Conservation (phyloP, 2,797 vertebrate genomes). For the Coracias cyanogaster region DNA sequence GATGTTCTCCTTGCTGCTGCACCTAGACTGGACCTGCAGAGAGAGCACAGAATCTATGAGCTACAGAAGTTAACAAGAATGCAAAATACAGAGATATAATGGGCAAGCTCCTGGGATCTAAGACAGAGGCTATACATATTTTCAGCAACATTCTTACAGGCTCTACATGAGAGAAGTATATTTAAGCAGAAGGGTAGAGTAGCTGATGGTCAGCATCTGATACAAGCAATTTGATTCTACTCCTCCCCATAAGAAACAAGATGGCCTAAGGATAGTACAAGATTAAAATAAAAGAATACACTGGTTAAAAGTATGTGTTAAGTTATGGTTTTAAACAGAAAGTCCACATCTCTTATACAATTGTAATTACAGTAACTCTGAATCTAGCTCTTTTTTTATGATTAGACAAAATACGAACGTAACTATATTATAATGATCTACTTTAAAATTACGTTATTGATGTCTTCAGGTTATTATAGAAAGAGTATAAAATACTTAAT, state of each 20-base stretch:
- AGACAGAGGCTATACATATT: constrained; percentile 75
- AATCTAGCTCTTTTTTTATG: constrained; percentile 7
- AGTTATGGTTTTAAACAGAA: constrained; percentile 11
- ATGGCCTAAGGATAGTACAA: neutral
- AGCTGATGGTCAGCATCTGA: constrained; percentile 12
- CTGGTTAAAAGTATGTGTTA: neutral
- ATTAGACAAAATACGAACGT: constrained; percentile 28
- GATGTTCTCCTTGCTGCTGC: constrained; percentile 99
- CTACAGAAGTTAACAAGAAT: constrained; percentile 62
- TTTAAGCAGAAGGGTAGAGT: constrained; percentile 31
- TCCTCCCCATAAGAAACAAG: neutral
- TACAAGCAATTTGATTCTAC: constrained; percentile 24
- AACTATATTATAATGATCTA: constrained; percentile 3
- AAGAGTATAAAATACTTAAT: neutral
- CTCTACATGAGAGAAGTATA: neutral
- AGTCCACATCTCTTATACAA: constrained; percentile 1
- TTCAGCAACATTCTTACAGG: constrained; percentile 50
- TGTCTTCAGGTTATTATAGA: constrained; percentile 7
- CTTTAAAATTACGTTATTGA: constrained; percentile 13
- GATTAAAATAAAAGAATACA: constrained; percentile 16
- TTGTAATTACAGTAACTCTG: neutral
- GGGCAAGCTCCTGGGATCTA: constrained; percentile 84
- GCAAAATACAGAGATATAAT: constrained; percentile 68
- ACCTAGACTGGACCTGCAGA: constrained; percentile 97
- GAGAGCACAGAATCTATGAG: constrained; percentile 78